A percentile compares a stretch with the other conserved stretches of the same genome.
These are phyloP conservation scores for Sinohyriopsis cumingii DNA, from an alignment of 2,888 invertebrate species.

Conservation along the genomic window DNA sequence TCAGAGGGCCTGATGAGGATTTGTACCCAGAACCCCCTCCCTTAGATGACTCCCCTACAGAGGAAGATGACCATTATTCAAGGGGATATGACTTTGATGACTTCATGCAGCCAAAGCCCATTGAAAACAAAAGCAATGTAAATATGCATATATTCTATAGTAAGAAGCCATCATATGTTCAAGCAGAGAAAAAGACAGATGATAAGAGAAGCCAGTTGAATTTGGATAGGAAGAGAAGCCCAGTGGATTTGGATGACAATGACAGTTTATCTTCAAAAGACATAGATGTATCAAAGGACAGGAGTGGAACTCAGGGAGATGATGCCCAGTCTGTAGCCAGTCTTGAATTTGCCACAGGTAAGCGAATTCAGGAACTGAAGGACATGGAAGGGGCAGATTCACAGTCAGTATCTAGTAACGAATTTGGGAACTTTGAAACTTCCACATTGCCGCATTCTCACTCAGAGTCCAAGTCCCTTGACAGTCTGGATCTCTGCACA, in stretches of 20 bases:
- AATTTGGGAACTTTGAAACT: constrained; percentile 48
- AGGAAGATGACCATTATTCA: constrained; percentile 50
- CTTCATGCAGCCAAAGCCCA: constrained; percentile 34
- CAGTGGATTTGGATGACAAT: constrained; percentile 24
- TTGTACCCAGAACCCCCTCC: constrained; percentile 50
- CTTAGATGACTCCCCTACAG: constrained; percentile 37
- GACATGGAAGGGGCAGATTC: constrained; percentile 47
- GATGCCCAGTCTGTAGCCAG: constrained; percentile 68
- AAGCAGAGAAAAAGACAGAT: constrained; percentile 22
- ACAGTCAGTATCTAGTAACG: constrained; percentile 59
- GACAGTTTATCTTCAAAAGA: constrained; percentile 43
- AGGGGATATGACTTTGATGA: constrained; percentile 59
- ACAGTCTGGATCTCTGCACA: constrained; percentile 62
- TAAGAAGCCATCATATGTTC: constrained; percentile 22
- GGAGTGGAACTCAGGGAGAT: constrained; percentile 35
- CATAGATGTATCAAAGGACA: constrained; percentile 25
- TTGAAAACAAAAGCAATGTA: constrained; percentile 23
- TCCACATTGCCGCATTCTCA: constrained; percentile 17
- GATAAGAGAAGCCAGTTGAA: constrained; percentile 1
- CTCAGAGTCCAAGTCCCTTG: constrained; percentile 64
- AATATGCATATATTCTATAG: constrained; percentile 39
- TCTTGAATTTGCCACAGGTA: constrained; percentile 58
- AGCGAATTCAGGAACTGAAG: constrained; percentile 34
- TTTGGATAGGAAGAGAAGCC: background rate
- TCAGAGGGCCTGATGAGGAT: too few species aligned